phyloP scores from a whole-genome alignment of 2,888 invertebrate genomes.

The Apotomis betuletana region DNA sequence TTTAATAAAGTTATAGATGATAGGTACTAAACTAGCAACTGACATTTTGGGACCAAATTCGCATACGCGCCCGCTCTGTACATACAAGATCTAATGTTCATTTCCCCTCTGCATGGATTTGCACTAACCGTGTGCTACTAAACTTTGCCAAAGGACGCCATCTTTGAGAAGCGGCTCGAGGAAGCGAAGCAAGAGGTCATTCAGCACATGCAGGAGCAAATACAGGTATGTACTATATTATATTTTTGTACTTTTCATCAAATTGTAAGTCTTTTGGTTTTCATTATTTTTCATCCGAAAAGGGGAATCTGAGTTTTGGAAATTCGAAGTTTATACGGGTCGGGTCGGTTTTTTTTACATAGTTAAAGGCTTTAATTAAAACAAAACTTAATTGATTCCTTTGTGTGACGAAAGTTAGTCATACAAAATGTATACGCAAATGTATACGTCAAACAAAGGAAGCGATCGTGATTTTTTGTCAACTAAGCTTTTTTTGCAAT shows the following conservation, averaged over 20 bases:
- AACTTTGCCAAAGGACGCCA: conserved; percentile 54
- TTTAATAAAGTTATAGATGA: not conserved
- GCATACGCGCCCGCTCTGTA: conserved; percentile 22
- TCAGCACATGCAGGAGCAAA: conserved; percentile 87
- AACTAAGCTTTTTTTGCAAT: too few relatives aligned
- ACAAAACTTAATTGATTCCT: too few relatives aligned
- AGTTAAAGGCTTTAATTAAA: too few relatives aligned
- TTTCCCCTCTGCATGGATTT: conserved; percentile 73
- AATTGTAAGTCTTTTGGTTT: not conserved
- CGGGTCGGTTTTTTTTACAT: too few relatives aligned
- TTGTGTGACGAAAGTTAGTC: too few relatives aligned
- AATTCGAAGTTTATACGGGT: too few relatives aligned
- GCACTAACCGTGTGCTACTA: conserved; percentile 79
- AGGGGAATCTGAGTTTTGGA: too few relatives aligned
- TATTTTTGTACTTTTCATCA: not conserved
- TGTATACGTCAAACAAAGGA: too few relatives aligned
- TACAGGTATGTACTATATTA: conserved; percentile 84
- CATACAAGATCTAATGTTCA: conserved; percentile 47
- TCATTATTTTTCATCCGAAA: too few relatives aligned
- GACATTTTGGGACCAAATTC: conserved; percentile 25
- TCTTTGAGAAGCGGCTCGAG: conserved; percentile 56
- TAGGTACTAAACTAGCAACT: not conserved
- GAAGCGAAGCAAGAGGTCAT: conserved; percentile 84
- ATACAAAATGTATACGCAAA: too few relatives aligned
- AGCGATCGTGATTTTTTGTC: too few relatives aligned